A percentile compares a stretch with the other conserved stretches of the same genome.
Conservation (phyloP, 1,140 invertebrate genomes). For the Bicyclus anynana region DNA sequence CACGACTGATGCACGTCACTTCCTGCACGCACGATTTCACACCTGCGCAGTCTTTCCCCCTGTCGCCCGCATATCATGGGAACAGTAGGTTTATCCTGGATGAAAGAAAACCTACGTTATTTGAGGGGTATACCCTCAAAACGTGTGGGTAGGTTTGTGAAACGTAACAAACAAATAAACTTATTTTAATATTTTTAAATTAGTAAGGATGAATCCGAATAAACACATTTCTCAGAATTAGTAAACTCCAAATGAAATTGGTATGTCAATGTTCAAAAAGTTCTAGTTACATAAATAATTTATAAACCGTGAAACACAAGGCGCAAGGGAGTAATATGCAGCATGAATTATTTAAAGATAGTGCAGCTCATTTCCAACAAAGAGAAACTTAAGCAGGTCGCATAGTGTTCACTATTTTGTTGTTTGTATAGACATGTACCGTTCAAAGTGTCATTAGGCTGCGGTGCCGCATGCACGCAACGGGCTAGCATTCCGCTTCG, state of each 20-base stretch:
- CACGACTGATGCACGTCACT: too few relatives aligned
- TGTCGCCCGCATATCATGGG: too few relatives aligned
- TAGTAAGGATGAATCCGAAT: too few relatives aligned
- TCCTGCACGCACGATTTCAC: too few relatives aligned
- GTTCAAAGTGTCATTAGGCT: slow-evolving; percentile 34
- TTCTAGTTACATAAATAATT: slow-evolving; percentile 22
- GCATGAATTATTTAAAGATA: slow-evolving; percentile 29
- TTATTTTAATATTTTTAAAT: too few relatives aligned
- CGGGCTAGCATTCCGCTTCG: slow-evolving; percentile 29
- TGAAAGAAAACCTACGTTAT: too few relatives aligned
- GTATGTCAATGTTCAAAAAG: slow-evolving; percentile 13
- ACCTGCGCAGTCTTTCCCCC: too few relatives aligned
- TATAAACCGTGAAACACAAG: slow-evolving; percentile 25
- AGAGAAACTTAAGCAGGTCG: slow-evolving; percentile 24
- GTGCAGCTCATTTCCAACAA: slow-evolving; percentile 21
- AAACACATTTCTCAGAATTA: not conserved
- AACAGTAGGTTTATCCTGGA: too few relatives aligned
- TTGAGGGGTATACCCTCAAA: too few relatives aligned
- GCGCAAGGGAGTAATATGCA: slow-evolving; percentile 27
- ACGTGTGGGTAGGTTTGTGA: too few relatives aligned
- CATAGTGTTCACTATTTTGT: slow-evolving; percentile 19
- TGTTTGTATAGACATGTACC: slow-evolving; percentile 20
- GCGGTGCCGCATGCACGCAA: slow-evolving; percentile 38
- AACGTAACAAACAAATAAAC: too few relatives aligned
- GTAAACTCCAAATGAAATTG: slow-evolving; percentile 5